Evolutionary conservation across 2,888 invertebrate genomes (phyloP).

Genomic region (Onchidella celtica): DNA sequence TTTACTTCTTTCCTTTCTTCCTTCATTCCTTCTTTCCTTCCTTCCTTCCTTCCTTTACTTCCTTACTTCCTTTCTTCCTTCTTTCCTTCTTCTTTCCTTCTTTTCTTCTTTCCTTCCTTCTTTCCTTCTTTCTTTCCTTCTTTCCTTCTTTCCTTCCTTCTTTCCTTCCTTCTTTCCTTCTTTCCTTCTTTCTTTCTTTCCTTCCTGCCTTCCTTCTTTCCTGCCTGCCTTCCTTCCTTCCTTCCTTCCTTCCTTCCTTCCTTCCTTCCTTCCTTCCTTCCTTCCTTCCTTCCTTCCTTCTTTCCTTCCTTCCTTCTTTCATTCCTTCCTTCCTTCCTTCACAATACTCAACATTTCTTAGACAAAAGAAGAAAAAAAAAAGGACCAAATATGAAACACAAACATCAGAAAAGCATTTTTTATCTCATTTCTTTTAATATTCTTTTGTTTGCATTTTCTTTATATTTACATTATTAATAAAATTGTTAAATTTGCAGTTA

Average conservation of each 20-base stretch:
- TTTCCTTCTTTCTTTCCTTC: background rate
- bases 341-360: too few species aligned
- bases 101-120: background rate
- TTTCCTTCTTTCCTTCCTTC: background rate
- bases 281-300: conserved; percentile 19
- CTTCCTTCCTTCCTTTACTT: too few species aligned
- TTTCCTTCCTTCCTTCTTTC: conserved; percentile 15
- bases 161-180: conserved; percentile 5
- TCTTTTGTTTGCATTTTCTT: too few species aligned
- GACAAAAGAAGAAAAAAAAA: too few species aligned
- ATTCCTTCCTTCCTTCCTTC: background rate
- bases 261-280: background rate
- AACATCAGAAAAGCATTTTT: too few species aligned
- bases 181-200: conserved; percentile 11
- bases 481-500: too few species aligned
- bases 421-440: too few species aligned
- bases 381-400: too few species aligned
- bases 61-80: background rate
- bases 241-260: conserved; percentile 13
- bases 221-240: background rate
- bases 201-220: background rate
- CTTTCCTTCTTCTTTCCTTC: background rate
- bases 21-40: background rate
- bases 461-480: too few species aligned
- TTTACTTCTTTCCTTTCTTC: background rate